These are phyloP conservation scores for Xiphophorus maculatus DNA, from an alignment of 2,113 vertebrate species.

Conservation along the genomic window DNA sequence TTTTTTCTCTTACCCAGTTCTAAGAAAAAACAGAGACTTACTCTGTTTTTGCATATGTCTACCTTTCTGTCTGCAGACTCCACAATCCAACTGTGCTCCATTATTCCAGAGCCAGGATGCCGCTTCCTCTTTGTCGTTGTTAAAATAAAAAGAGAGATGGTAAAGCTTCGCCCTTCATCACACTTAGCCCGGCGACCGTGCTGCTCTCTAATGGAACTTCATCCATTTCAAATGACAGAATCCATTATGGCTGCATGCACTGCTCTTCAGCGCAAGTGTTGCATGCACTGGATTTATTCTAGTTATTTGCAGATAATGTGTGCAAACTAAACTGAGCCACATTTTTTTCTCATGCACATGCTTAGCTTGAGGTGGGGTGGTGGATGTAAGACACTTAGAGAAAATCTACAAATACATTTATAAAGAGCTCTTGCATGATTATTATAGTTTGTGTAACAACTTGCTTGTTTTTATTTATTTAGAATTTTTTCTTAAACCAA, in stretches of 20 bases:
- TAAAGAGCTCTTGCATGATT: neutral
- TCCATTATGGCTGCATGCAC: conserved; percentile 56
- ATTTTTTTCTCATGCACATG: conserved; percentile 12
- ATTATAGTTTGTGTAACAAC: neutral
- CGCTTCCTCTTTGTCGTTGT: conserved; percentile 4
- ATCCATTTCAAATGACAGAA: conserved; percentile 68
- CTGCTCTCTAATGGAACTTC: conserved; percentile 66
- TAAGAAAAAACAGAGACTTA: neutral
- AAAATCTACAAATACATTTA: neutral
- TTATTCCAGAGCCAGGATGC: neutral
- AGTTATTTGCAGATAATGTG: conserved; percentile 57
- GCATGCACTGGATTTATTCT: conserved; percentile 51
- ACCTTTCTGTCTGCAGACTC: neutral
- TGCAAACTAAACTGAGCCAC: conserved; percentile 31
- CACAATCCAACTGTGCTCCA: conserved; percentile 1
- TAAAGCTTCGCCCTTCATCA: conserved; percentile 56
- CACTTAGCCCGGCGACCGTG: conserved; percentile 46
- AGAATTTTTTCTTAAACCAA: neutral
- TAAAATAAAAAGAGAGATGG: conserved; percentile 42
- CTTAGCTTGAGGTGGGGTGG: neutral
- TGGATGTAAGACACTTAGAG: neutral
- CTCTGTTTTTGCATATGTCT: neutral
- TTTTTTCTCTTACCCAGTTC: neutral
- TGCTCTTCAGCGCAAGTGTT: conserved; percentile 39
- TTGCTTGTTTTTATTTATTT: neutral